These are phyloP conservation scores for Neogale vison DNA, from an alignment of 2,113 vertebrate genomes.

Conservation along the genomic window DNA sequence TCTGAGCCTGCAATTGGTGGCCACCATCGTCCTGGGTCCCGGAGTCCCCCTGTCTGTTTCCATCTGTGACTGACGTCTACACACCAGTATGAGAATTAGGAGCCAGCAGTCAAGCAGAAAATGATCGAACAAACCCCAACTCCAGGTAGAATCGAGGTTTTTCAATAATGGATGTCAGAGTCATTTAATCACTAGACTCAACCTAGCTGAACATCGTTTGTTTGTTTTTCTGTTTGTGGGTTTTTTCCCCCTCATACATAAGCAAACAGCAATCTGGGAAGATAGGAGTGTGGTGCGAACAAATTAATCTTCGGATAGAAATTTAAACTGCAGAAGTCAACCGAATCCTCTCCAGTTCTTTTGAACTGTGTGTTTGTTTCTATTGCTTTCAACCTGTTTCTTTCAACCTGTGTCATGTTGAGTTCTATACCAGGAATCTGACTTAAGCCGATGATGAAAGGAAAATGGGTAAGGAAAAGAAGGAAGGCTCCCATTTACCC, in stretches of 20 bases:
- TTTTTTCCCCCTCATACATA: background rate
- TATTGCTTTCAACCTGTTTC: conserved; percentile 16
- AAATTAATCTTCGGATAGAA: conserved; percentile 76
- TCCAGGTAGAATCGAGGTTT: conserved; percentile 52
- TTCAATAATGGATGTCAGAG: conserved; percentile 71
- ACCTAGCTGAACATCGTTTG: conserved; percentile 30
- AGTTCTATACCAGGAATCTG: background rate
- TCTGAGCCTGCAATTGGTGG: background rate
- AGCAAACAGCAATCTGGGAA: conserved; percentile 77
- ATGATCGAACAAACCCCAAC: conserved; percentile 63
- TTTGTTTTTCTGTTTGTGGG: background rate
- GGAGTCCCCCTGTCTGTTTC: background rate
- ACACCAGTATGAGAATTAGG: conserved; percentile 56
- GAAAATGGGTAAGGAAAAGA: background rate
- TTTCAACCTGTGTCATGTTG: conserved; percentile 23
- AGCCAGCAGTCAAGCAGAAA: conserved; percentile 69
- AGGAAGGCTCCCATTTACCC: conserved; percentile 30
- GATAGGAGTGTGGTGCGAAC: background rate
- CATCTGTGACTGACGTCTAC: conserved; percentile 14
- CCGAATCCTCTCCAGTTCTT: conserved; percentile 55
- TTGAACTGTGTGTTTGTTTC: conserved; percentile 45
- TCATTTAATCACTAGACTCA: conserved; percentile 75
- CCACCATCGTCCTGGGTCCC: background rate
- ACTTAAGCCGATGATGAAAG: background rate
- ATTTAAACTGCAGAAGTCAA: conserved; percentile 72